These are phyloP conservation scores for Conistra vaccinii DNA, from an alignment of 2,888 invertebrate genomes.

Conservation along the genomic window DNA sequence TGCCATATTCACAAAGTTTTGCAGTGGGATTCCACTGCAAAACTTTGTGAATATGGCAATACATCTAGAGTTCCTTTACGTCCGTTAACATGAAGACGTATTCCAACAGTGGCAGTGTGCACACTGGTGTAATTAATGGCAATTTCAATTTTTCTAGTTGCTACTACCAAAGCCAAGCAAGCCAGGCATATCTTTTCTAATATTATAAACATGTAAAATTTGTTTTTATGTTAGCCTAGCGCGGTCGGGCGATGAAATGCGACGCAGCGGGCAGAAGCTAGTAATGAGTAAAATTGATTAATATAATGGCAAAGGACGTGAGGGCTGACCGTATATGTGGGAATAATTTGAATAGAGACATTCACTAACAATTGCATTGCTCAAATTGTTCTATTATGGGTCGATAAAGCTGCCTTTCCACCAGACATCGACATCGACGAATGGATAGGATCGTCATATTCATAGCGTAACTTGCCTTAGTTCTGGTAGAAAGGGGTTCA, in stretches of 20 bases:
- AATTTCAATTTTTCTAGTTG: not conserved
- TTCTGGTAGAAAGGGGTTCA: not conserved
- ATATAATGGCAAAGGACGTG: no score
- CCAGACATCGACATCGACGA: not conserved
- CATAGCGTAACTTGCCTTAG: not conserved
- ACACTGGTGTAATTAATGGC: not conserved
- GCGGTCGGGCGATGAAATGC: no score
- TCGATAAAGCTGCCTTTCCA: not conserved
- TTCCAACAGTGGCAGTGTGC: not conserved
- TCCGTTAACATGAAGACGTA: not conserved
- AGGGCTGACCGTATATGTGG: no score
- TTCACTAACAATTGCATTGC: constrained; percentile 7
- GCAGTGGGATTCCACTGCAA: not conserved
- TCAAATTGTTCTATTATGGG: not conserved
- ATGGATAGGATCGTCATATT: not conserved
- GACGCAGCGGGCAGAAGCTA: not conserved
- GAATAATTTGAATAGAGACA: not conserved
- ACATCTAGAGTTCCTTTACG: not conserved
- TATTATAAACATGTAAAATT: no score
- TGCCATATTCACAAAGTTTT: no score
- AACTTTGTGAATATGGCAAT: not conserved
- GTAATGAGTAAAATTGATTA: no score
- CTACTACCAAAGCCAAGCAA: constrained; percentile 8
- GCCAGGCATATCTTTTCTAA: not conserved
- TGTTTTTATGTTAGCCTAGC: no score